phyloP scores from a whole-genome alignment of 1,140 invertebrate genomes.

The Drosophila nasuta region DNA sequence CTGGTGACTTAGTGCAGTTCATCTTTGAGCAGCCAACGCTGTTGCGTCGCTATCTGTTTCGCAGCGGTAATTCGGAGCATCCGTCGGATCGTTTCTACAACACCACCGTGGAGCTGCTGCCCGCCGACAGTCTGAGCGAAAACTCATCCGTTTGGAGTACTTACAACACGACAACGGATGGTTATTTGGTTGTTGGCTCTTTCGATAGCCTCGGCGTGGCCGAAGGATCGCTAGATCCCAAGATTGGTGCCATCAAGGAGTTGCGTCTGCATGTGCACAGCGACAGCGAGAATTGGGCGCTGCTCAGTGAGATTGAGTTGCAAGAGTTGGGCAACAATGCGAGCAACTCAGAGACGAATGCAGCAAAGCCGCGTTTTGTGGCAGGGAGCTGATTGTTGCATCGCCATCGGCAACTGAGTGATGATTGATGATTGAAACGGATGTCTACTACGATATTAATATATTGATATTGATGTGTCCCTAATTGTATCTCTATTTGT shows the following conservation, averaged over 20 bases:
- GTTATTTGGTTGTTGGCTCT: constrained; percentile 89
- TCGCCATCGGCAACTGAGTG: constrained; percentile 48
- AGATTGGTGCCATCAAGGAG: constrained; percentile 89
- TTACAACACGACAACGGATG: constrained; percentile 89
- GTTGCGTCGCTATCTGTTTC: constrained; percentile 93
- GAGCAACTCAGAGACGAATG: constrained; percentile 56
- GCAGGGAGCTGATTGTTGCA: constrained; percentile 78
- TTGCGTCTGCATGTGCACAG: constrained; percentile 91
- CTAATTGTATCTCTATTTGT: constrained; percentile 12
- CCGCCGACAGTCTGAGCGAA: constrained; percentile 85
- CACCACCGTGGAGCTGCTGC: constrained; percentile 93
- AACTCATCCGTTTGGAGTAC: constrained; percentile 84
- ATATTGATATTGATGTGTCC: constrained; percentile 30
- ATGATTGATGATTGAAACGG: constrained; percentile 15
- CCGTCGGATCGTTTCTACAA: constrained; percentile 96
- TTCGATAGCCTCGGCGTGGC: constrained; percentile 93
- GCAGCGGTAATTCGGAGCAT: constrained; percentile 96
- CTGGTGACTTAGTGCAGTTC: constrained; percentile 93
- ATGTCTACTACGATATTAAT: constrained; percentile 19
- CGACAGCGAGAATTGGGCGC: constrained; percentile 95
- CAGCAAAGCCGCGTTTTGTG: constrained; percentile 54
- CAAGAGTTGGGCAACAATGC: constrained; percentile 85
- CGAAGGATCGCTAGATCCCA: constrained; percentile 88
- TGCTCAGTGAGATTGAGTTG: constrained; percentile 91
- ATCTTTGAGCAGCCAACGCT: constrained; percentile 91